Conservation (phyloP, 1,140 invertebrate species). For the Lasioglossum albipes region DNA sequence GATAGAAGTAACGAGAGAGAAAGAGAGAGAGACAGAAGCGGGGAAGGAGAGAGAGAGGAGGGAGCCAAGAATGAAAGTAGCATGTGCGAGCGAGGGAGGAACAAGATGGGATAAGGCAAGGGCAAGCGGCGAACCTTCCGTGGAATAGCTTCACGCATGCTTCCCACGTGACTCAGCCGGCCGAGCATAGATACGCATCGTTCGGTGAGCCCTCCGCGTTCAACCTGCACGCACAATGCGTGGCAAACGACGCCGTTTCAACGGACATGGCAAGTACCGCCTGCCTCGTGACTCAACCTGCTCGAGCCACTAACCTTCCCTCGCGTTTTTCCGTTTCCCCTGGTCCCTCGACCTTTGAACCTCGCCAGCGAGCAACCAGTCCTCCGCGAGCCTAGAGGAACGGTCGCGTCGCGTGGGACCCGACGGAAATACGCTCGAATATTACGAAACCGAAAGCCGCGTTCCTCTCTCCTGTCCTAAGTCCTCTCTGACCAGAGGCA, state of each 20-base stretch:
- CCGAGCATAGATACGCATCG: constrained; percentile 67
- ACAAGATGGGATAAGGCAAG: not conserved
- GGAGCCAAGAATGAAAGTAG: not conserved
- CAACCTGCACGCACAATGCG: constrained; percentile 68
- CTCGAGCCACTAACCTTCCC: constrained; percentile 73
- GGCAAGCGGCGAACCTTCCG: constrained; percentile 58
- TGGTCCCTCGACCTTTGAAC: constrained; percentile 19
- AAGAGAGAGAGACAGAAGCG: too few relatives aligned
- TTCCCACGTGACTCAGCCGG: constrained; percentile 71
- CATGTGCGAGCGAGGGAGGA: not conserved
- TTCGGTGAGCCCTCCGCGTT: constrained; percentile 58
- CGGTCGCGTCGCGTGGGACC: not conserved
- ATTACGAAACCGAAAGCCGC: constrained; percentile 7
- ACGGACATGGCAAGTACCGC: constrained; percentile 19
- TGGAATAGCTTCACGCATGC: constrained; percentile 67
- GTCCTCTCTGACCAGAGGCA: too few relatives aligned
- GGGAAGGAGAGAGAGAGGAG: not conserved
- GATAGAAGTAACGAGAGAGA: not conserved
- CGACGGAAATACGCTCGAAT: not conserved
- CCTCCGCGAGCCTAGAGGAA: not conserved
- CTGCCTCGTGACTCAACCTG: constrained; percentile 71
- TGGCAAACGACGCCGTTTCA: constrained; percentile 59
- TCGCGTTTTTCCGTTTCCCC: constrained; percentile 23
- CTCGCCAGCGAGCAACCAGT: too few relatives aligned
- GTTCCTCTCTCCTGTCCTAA: not conserved